A percentile compares a stretch with the other conserved stretches of the same genome.
These are phyloP conservation scores for Machaerirhynchus nigripectus DNA, from an alignment of 2,113 vertebrate genomes.

Conservation along the genomic window DNA sequence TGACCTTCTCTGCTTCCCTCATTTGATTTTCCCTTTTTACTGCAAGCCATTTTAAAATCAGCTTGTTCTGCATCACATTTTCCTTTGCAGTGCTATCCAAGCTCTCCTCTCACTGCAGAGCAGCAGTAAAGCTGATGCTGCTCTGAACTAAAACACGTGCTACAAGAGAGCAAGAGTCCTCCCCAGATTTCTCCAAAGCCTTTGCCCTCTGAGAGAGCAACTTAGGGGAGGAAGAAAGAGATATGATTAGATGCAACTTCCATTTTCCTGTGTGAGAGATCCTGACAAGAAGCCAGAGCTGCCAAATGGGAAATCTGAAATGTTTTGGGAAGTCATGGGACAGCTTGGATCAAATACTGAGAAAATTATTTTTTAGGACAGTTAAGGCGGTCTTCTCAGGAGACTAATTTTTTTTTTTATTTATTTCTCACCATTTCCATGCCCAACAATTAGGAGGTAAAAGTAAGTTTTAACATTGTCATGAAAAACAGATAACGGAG, in stretches of 20 bases:
- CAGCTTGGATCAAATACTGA: not conserved
- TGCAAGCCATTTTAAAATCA: conserved; percentile 37
- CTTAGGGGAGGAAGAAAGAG: not conserved
- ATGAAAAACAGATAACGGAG: not conserved
- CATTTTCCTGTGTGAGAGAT: not conserved
- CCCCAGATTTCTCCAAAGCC: not conserved
- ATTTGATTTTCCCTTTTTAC: not conserved
- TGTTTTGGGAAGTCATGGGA: not conserved
- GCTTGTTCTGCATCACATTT: conserved; percentile 12
- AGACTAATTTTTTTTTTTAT: not conserved
- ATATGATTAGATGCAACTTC: not conserved
- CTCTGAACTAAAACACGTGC: not conserved
- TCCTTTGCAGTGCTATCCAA: not conserved
- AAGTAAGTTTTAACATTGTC: not conserved
- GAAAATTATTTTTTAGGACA: not conserved
- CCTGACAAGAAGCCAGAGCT: not conserved
- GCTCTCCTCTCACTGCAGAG: not conserved
- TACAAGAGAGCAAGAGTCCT: not conserved
- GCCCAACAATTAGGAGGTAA: not conserved
- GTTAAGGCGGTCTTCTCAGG: not conserved
- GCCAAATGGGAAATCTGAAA: not conserved
- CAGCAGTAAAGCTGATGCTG: not conserved
- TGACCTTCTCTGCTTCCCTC: conserved; percentile 36
- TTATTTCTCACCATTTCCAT: not conserved
- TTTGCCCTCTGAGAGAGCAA: not conserved